A percentile compares a stretch with the other conserved stretches of the same genome.
Evolutionary conservation across 2,113 vertebrate genomes (phyloP).

Genomic region (Serinus canaria): DNA sequence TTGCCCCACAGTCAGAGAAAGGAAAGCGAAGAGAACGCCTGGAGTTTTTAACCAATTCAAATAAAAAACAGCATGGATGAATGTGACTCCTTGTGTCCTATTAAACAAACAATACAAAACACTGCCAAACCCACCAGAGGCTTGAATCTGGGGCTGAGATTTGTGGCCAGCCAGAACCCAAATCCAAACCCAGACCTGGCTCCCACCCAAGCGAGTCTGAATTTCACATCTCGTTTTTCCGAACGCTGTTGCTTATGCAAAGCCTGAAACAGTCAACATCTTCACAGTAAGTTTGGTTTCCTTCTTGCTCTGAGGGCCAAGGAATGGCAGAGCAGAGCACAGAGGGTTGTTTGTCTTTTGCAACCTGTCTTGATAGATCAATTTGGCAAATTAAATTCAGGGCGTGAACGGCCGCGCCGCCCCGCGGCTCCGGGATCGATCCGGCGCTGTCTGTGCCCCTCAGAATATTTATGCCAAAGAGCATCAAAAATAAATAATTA

Average conservation of each 20-base stretch:
- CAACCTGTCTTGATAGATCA: slow-evolving; percentile 4
- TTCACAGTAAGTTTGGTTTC: neutral
- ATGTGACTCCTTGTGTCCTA: neutral
- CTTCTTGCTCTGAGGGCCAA: neutral
- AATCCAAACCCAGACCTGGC: neutral
- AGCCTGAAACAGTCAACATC: neutral
- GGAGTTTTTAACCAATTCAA: neutral
- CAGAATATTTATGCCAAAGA: neutral
- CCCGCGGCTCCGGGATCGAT: neutral
- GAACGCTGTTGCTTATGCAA: neutral
- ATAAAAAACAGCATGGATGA: neutral
- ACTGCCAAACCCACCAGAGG: neutral
- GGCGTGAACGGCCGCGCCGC: neutral
- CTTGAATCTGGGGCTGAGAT: neutral
- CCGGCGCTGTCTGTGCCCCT: neutral
- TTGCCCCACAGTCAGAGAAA: neutral
- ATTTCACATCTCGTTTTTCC: neutral
- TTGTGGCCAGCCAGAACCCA: neutral
- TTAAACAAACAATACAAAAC: neutral
- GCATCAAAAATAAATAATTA: neutral
- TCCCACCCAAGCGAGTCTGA: neutral
- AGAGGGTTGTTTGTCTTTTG: slow-evolving; percentile 5
- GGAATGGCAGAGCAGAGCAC: neutral
- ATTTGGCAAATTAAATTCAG: slow-evolving; percentile 35
- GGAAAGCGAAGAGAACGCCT: neutral